Conservation (phyloP, 1,140 invertebrate genomes). For the Mya arenaria region DNA sequence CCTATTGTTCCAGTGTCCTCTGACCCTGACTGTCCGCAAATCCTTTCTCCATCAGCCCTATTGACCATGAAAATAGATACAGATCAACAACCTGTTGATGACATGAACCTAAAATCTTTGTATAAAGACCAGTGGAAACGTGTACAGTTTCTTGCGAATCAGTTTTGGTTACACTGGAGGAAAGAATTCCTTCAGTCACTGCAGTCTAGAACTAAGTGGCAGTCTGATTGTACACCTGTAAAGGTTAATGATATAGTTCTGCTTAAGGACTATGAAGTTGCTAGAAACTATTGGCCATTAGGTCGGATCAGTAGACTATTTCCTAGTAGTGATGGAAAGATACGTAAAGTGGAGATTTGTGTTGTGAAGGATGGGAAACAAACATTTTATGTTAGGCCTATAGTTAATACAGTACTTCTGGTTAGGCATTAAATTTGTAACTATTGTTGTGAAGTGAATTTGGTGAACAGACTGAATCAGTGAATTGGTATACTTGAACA, state of each 20-base stretch:
- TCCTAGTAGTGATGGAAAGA: neutral
- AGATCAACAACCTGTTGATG: neutral
- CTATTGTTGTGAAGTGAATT: no score
- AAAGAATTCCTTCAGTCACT: conserved; percentile 45
- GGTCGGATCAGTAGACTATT: neutral
- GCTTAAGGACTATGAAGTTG: neutral
- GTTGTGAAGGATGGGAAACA: conserved; percentile 10
- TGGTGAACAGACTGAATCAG: no score
- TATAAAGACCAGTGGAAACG: conserved; percentile 55
- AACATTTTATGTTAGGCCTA: neutral
- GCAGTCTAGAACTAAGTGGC: conserved; percentile 48
- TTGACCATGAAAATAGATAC: conserved; percentile 48
- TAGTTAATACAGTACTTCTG: neutral
- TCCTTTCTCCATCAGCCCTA: conserved; percentile 56
- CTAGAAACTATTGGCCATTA: conserved; percentile 10
- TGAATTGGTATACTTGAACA: no score
- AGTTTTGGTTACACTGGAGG: conserved; percentile 57
- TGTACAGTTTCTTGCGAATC: conserved; percentile 51
- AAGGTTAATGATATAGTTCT: conserved; percentile 51
- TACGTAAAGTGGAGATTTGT: conserved; percentile 19
- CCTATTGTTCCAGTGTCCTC: conserved; percentile 56
- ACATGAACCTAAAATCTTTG: conserved; percentile 24
- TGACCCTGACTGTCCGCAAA: conserved; percentile 43
- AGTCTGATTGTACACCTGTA: neutral
- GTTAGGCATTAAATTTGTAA: neutral